Percentiles rank a stretch among this genome's conserved stretches.
phyloP scores from a whole-genome alignment of 2,797 vertebrate species.

The Melanotaenia parkinsoni region DNA sequence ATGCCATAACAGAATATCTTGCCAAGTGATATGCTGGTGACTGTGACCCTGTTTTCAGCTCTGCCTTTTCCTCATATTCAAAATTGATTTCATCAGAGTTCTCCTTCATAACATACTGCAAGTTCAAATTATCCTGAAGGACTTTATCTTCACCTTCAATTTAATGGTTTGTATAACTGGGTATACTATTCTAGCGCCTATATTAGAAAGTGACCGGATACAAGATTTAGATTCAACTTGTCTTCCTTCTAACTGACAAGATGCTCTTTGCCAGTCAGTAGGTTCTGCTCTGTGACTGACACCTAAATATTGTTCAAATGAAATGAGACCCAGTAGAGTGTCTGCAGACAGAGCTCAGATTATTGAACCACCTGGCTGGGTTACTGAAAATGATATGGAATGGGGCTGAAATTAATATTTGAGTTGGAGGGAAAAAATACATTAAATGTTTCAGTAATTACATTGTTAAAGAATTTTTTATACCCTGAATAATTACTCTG shows the following conservation, averaged over 20 bases:
- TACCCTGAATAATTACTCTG: no score
- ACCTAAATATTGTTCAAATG: constrained; percentile 53
- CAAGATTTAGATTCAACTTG: constrained; percentile 30
- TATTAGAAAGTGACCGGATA: constrained; percentile 37
- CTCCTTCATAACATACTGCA: neutral
- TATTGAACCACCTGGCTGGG: constrained; percentile 47
- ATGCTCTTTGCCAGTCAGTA: constrained; percentile 17
- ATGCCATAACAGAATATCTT: no score
- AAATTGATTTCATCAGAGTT: neutral
- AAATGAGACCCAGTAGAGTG: constrained; percentile 43
- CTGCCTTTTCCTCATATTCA: neutral
- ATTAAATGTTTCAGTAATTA: no score
- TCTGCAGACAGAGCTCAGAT: constrained; percentile 17
- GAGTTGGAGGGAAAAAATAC: neutral
- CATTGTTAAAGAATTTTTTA: no score
- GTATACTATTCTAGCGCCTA: constrained; percentile 9
- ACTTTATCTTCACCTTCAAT: constrained; percentile 28
- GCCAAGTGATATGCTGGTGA: neutral
- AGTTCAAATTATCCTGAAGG: constrained; percentile 14
- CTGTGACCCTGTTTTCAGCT: neutral
- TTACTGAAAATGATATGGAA: constrained; percentile 13
- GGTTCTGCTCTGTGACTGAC: constrained; percentile 53
- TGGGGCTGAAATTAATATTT: constrained; percentile 26
- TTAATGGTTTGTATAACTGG: constrained; percentile 5
- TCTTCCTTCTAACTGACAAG: constrained; percentile 27